phyloP scores from a whole-genome alignment of 1,140 invertebrate genomes.

The Drosophila santomea region DNA sequence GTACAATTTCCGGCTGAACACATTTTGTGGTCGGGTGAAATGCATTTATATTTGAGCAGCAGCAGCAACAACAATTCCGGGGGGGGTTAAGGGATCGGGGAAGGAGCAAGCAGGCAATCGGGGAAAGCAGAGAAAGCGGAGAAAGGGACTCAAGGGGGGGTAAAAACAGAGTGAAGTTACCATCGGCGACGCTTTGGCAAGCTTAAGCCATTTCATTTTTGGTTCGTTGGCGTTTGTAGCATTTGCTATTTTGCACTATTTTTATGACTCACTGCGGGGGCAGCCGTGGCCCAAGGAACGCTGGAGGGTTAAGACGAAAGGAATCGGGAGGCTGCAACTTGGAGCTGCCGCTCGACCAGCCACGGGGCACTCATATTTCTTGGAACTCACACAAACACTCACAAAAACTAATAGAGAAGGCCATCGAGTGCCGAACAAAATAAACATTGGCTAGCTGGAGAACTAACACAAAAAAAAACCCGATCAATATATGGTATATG shows the following conservation, averaged over 20 bases:
- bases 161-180: conserved; percentile 26
- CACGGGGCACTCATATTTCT: conserved; percentile 77
- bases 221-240: conserved; percentile 75
- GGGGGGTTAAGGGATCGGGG: not conserved
- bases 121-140: not conserved
- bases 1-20: conserved; percentile 83
- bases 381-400: conserved; percentile 67
- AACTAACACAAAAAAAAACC: conserved; percentile 27
- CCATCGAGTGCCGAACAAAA: conserved; percentile 42
- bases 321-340: conserved; percentile 14
- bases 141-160: not conserved
- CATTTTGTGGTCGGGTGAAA: conserved; percentile 80
- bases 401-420: conserved; percentile 75
- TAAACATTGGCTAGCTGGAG: conserved; percentile 45
- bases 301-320: conserved; percentile 3
- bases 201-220: conserved; percentile 82
- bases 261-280: conserved; percentile 49
- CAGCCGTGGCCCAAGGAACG: conserved; percentile 1
- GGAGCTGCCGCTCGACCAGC: conserved; percentile 35
- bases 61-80: conserved; percentile 34
- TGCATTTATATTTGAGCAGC: conserved; percentile 79
- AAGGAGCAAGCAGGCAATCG: conserved; percentile 1
- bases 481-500: conserved; percentile 28
- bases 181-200: conserved; percentile 69
- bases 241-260: conserved; percentile 77